Evolutionary conservation across 2,888 invertebrate genomes (phyloP), one percentile per base, ranked within the genome.

Genomic region (Cynaeus angustus): DNA sequence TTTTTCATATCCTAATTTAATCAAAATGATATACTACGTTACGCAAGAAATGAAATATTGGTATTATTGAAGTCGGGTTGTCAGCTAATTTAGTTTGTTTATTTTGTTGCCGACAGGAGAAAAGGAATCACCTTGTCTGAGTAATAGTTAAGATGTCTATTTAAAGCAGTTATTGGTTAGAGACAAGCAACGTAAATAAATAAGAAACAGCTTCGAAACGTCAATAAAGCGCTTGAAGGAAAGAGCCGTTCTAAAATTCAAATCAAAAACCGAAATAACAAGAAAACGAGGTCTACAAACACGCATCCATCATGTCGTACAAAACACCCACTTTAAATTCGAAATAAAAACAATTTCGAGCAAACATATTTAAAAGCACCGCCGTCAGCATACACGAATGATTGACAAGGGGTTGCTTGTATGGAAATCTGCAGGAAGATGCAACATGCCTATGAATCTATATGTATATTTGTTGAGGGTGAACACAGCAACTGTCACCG

Each of bases 341-440:
- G 81, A 82, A 85, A 85, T 84, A 85, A 85, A 84, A 85, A 85
- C 84, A 85, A 84, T 85, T 85, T 84, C 81, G 79, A 75, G 81
- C 82, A 84, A 84, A 84, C 83, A 84, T 84, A 84, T 84, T 84
- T 84, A 83, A 84, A 84, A 84, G 83, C 82, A 77, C 78, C 78
- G 83, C 83, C 83, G 80, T 81, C 80, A 80, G 83, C 80, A 76
- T 77, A 73, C 73, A 77, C 75, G 80, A 79, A 82, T 83, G 84
- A 84, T 83, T 83, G 84, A 84, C 83, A 83, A 80, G 83, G 83
- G 84, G 83, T 81, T 81, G 80, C 75, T 73, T 77, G 76, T 79
- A 81, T 83, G 81, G 80, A 80, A 81, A 81, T 82, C 78, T 77
- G 78, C 77, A 73, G 75, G 77, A 79, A 81, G 80, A 78, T 78